Base-by-base conservation (phyloP, 2,888 invertebrate genomes). In the Pimpla rufipes region DNA sequence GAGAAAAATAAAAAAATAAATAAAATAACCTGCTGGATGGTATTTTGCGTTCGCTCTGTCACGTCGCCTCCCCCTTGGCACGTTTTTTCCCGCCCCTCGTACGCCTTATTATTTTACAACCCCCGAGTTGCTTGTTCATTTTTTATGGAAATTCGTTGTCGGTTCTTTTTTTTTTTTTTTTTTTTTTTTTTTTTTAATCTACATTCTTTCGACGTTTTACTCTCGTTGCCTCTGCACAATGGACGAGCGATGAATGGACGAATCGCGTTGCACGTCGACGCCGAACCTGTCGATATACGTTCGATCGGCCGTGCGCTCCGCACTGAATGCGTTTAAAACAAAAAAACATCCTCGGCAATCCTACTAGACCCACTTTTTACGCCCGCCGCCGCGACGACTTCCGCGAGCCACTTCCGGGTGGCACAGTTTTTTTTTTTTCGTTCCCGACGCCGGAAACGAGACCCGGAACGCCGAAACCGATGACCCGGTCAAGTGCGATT, bases 81-180 rank as follows among this genome's bases (percentile, higher is more conserved):
- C 40, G 40, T 64, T 64, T 64, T 64, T 40, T 64, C 40, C 37
- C 59, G 16, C 2, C 37, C 59, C 23, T 37, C 37, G 35, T 16
- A 10, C 13, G 1, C 35, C 35, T 59, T 35, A 8, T 59, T 35
- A 8, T 35, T 59, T 16, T 2, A 16, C 8, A 0, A 11, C 18
- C 2, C 13, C 5, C 2, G 42, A 13, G 5, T 42, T 2, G 13
- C 11, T 2, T 11, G 42, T 11, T 1, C 16, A 8, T 18, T 2
- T 52, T 52, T 52, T 59, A 29, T 6, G 5, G n/a, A 59, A 6
- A 16, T 35, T 59, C n/a, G 16, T 18, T 10, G 21, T 1, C 0
- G 2, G n/a, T 52, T 18, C 4, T 3, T 16, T 1, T 18, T 5
- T 18, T 52, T 52, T 7, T 52, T 10, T 8, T 7, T 16, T 18